Evolutionary conservation across 2,888 invertebrate species (phyloP).

Genomic region (Ariolimax columbianus): DNA sequence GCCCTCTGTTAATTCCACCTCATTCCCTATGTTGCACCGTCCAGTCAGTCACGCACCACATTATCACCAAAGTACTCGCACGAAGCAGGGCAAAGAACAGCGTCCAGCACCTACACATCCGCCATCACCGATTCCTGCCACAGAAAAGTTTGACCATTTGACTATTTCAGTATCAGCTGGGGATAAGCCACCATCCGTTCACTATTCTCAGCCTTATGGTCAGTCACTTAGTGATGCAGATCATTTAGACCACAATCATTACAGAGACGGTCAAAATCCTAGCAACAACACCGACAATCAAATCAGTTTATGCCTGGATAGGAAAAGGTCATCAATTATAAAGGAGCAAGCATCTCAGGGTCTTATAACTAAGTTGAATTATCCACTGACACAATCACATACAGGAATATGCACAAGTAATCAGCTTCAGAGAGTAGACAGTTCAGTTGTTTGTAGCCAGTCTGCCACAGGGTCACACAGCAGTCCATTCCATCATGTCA

Average conservation of each 20-base stretch:
- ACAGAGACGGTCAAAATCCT: not conserved
- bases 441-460: conserved; percentile 17
- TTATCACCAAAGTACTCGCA: conserved; percentile 44
- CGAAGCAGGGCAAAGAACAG: conserved; percentile 38
- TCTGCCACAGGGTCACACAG: conserved; percentile 6
- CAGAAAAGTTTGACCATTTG: conserved; percentile 53
- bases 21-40: not conserved
- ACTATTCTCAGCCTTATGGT: conserved; percentile 29
- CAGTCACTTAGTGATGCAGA: not conserved
- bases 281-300: not conserved
- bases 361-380: conserved; percentile 6
- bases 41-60: not conserved
- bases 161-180: conserved; percentile 18
- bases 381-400: conserved; percentile 27
- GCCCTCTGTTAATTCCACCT: not conserved
- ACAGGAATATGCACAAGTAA: conserved; percentile 22
- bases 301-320: not conserved
- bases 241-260: not conserved
- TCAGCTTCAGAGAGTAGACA: conserved; percentile 9
- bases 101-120: conserved; percentile 21
- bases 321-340: conserved; percentile 7
- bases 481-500: not conserved
- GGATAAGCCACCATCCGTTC: conserved; percentile 10
- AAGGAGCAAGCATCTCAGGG: not conserved
- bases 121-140: conserved; percentile 49